These are phyloP conservation scores for Clarias gariepinus DNA, from an alignment of 2,113 vertebrate species.

Conservation along the genomic window DNA sequence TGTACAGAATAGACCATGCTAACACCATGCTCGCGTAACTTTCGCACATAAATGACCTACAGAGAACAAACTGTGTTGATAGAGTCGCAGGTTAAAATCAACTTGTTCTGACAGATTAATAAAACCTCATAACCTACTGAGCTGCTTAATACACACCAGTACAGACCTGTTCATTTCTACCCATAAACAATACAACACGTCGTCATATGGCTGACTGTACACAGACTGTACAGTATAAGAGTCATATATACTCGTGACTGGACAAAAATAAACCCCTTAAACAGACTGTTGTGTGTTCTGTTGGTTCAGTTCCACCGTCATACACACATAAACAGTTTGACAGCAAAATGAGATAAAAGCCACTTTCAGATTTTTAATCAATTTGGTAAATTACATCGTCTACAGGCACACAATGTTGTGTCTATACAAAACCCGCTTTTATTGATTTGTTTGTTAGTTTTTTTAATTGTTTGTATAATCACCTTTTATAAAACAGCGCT, in stretches of 20 bases:
- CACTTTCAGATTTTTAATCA: too few species aligned
- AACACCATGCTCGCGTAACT: background rate
- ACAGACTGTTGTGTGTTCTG: background rate
- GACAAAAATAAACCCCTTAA: background rate
- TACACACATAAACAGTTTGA: background rate
- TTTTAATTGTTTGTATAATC: too few species aligned
- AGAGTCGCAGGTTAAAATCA: background rate
- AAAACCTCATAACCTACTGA: background rate
- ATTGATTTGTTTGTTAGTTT: too few species aligned
- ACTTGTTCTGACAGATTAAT: background rate
- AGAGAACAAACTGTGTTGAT: background rate
- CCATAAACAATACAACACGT: background rate
- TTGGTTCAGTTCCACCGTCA: background rate
- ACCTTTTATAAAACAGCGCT: too few species aligned
- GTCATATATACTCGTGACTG: background rate
- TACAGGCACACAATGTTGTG: too few species aligned
- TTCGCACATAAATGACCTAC: background rate
- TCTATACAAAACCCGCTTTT: too few species aligned
- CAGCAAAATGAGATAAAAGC: too few species aligned
- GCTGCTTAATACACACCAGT: background rate
- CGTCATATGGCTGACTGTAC: background rate
- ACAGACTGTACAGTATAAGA: background rate
- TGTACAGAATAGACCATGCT: background rate
- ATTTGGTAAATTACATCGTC: too few species aligned
- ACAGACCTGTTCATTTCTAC: background rate